A percentile compares a stretch with the other conserved stretches of the same genome.
These are phyloP conservation scores for Holocentrus rufus DNA, from an alignment of 2,797 vertebrate genomes.

Conservation along the genomic window DNA sequence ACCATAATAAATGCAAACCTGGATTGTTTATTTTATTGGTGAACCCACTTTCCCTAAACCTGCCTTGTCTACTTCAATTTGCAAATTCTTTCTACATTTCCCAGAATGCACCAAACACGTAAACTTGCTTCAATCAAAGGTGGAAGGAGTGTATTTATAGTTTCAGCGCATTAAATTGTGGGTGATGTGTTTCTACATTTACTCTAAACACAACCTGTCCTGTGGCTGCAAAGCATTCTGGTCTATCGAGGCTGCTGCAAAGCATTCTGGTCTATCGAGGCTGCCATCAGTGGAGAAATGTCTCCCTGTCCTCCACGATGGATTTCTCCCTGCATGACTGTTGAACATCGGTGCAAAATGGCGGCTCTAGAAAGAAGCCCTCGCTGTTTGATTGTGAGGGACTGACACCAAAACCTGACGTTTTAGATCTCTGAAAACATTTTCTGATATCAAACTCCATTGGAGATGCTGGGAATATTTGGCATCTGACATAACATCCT, in stretches of 20 bases:
- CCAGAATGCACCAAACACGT: constrained; percentile 46
- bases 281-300: no score
- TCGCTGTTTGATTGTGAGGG: neutral
- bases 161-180: constrained; percentile 40
- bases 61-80: constrained; percentile 29
- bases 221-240: constrained; percentile 25
- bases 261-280: no score
- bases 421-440: no score
- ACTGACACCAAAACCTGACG: neutral
- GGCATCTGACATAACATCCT: neutral
- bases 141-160: constrained; percentile 36
- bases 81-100: constrained; percentile 22
- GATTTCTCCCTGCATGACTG: no score
- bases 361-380: neutral
- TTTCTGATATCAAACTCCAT: neutral
- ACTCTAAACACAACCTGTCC: no score
- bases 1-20: constrained; percentile 39
- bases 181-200: neutral
- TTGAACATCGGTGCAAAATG: no score
- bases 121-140: constrained; percentile 51
- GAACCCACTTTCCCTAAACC: constrained; percentile 36
- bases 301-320: no score
- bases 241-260: no score
- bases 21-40: constrained; percentile 33
- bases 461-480: neutral